Evolutionary conservation across 2,888 invertebrate species (phyloP).

Genomic region (Operophtera brumata): DNA sequence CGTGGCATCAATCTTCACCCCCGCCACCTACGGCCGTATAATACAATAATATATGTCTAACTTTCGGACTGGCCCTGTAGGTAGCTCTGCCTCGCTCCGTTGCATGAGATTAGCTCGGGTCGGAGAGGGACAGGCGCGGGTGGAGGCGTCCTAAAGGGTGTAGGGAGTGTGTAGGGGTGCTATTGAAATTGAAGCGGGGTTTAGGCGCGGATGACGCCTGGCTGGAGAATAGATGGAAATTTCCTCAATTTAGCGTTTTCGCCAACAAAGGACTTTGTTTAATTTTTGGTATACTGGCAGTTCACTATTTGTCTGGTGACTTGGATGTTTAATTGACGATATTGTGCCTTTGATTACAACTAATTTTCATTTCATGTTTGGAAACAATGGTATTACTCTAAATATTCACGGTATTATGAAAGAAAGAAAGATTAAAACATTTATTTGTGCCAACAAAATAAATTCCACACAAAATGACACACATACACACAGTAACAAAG

Average conservation of each 20-base stretch:
- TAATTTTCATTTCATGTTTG: background rate
- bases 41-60: constrained; percentile 81
- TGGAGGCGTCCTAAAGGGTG: constrained; percentile 80
- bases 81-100: constrained; percentile 54
- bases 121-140: constrained; percentile 50
- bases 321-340: constrained; percentile 11
- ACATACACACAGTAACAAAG: no score
- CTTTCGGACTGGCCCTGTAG: constrained; percentile 80
- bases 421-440: no score
- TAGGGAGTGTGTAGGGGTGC: constrained; percentile 77
- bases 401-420: no score
- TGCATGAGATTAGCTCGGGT: constrained; percentile 34
- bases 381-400: no score
- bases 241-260: constrained; percentile 81
- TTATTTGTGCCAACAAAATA: no score
- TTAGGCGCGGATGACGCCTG: constrained; percentile 81
- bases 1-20: constrained; percentile 78
- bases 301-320: constrained; percentile 61
- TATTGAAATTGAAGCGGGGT: constrained; percentile 81
- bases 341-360: background rate
- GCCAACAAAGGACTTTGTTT: constrained; percentile 79
- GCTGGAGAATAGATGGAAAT: constrained; percentile 81
- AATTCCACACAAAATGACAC: no score
- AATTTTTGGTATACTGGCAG: constrained; percentile 77
- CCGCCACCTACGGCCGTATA: constrained; percentile 79